Conservation (phyloP, 2,888 invertebrate genomes). For the Orthosia gothica region DNA sequence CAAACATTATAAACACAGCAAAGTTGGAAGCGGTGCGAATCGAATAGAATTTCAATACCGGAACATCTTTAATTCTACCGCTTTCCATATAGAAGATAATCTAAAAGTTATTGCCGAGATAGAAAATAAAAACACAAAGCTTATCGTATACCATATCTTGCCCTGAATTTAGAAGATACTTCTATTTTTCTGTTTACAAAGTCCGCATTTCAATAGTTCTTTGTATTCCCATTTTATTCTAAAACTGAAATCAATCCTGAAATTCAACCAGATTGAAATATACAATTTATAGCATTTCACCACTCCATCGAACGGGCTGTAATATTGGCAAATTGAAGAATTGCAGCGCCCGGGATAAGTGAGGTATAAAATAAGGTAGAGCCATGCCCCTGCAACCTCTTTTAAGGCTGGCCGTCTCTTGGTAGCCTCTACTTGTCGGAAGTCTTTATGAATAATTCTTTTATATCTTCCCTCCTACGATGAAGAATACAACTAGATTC, state of each 20-base stretch:
- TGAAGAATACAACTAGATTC: no score
- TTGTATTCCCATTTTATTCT: not conserved
- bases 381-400: constrained; percentile 59
- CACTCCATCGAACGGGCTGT: constrained; percentile 25
- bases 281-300: constrained; percentile 29
- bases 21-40: not conserved
- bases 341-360: constrained; percentile 38
- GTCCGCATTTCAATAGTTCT: not conserved
- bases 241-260: not conserved
- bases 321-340: constrained; percentile 52
- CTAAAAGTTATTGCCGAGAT: not conserved
- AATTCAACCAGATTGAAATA: constrained; percentile 1
- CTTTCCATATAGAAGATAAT: not conserved
- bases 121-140: not conserved
- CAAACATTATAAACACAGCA: no score
- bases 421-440: constrained; percentile 70
- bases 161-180: no score
- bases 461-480: no score
- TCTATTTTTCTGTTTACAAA: not conserved
- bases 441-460: constrained; percentile 83
- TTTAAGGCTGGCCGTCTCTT: constrained; percentile 48
- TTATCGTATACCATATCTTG: not conserved
- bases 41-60: not conserved
- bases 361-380: constrained; percentile 49
- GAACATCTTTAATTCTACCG: not conserved